Evolutionary conservation across 2,888 invertebrate species (phyloP).

Genomic region (Conistra vaccinii): DNA sequence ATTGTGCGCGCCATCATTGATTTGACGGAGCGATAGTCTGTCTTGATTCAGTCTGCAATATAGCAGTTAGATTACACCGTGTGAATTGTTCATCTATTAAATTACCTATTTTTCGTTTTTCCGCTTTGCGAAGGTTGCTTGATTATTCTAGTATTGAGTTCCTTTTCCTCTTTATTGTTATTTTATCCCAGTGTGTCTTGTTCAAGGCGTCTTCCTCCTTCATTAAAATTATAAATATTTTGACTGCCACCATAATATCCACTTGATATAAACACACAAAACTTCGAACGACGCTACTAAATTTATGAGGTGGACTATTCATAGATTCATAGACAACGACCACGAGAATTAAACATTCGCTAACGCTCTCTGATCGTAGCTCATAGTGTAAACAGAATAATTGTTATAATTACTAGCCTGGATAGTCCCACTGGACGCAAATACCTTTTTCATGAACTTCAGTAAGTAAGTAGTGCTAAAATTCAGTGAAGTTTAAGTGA

Average conservation of each 20-base stretch:
- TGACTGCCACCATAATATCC: not conserved
- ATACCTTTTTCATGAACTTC: not conserved
- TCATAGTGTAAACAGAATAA: slow-evolving; percentile 27
- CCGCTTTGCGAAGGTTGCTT: not conserved
- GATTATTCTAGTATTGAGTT: slow-evolving; percentile 12
- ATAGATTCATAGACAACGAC: slow-evolving; percentile 32
- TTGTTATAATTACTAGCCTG: slow-evolving; percentile 8
- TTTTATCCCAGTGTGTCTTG: not conserved
- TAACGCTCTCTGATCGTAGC: slow-evolving; percentile 16
- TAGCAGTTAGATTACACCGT: not conserved
- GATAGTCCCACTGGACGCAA: not conserved
- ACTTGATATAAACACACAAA: slow-evolving; percentile 11
- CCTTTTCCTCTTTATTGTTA: slow-evolving; percentile 31
- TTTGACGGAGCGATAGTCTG: not conserved
- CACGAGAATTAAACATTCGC: slow-evolving; percentile 33
- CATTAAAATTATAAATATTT: slow-evolving; percentile 14
- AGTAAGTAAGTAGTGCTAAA: not conserved
- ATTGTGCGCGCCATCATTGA: not conserved
- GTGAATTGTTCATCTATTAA: slow-evolving; percentile 11
- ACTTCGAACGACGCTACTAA: slow-evolving; percentile 17
- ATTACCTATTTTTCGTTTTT: not conserved
- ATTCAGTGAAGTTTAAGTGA: not conserved
- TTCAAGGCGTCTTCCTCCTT: not conserved
- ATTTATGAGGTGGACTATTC: slow-evolving; percentile 35
- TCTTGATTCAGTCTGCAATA: not conserved